Conservation (phyloP, 2,888 invertebrate genomes). For the Microdon myrmicae region DNA sequence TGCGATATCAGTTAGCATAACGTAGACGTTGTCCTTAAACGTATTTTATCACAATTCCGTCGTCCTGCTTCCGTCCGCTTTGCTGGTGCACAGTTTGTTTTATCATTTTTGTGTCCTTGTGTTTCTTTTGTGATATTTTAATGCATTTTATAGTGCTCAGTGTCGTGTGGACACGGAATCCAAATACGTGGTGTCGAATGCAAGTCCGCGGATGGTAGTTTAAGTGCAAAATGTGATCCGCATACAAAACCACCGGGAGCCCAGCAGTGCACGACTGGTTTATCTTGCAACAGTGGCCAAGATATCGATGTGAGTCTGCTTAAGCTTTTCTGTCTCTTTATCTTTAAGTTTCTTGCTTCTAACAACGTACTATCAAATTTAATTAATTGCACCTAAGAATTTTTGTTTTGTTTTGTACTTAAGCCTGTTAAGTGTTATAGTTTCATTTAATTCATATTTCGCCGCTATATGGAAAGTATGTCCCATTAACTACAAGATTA, state of each 20-base stretch:
- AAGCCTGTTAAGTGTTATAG: conserved; percentile 42
- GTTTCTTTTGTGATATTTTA: conserved; percentile 53
- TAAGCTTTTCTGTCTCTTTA: conserved; percentile 14
- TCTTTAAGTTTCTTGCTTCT: conserved; percentile 26
- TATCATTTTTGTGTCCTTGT: conserved; percentile 22
- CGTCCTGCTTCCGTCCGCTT: conserved; percentile 13
- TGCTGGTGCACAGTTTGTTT: conserved; percentile 20
- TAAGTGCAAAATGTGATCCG: conserved; percentile 74
- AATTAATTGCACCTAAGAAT: conserved; percentile 18
- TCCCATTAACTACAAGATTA: conserved; percentile 28
- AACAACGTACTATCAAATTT: conserved; percentile 50
- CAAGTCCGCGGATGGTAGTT: conserved; percentile 71
- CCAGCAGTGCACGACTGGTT: conserved; percentile 79
- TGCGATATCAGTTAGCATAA: too few relatives aligned
- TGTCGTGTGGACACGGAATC: conserved; percentile 88
- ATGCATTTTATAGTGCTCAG: conserved; percentile 80
- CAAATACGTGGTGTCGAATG: conserved; percentile 87
- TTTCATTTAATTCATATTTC: conserved; percentile 9
- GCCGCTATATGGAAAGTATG: conserved; percentile 9
- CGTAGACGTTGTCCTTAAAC: too few relatives aligned
- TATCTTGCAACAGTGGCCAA: conserved; percentile 71
- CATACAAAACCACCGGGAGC: conserved; percentile 75
- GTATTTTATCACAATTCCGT: too few relatives aligned
- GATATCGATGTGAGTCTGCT: conserved; percentile 50
- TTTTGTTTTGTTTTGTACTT: conserved; percentile 12